Evolutionary conservation across 2,888 invertebrate genomes (phyloP).

Genomic region (Agonopterix alstromeriana): DNA sequence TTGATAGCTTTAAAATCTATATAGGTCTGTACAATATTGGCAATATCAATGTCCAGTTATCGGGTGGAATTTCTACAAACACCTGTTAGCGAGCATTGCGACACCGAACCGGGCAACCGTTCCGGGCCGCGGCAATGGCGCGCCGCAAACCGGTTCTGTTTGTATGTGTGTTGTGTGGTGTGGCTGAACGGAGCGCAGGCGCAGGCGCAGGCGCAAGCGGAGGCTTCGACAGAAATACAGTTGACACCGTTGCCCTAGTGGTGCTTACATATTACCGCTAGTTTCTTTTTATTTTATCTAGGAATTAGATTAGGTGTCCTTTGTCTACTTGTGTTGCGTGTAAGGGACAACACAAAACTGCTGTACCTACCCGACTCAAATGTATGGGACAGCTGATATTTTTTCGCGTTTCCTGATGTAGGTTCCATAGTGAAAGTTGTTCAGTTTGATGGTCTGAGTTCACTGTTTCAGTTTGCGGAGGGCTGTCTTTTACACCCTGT

Average conservation of each 20-base stretch:
- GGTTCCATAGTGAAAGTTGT: too few relatives aligned
- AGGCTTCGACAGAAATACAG: conserved; percentile 26
- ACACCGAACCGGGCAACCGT: conserved; percentile 23
- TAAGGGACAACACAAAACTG: too few relatives aligned
- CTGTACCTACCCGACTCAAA: too few relatives aligned
- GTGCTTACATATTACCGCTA: conserved; percentile 47
- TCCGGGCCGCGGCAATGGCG: conserved; percentile 27
- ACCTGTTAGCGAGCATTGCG: conserved; percentile 57
- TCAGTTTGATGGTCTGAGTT: too few relatives aligned
- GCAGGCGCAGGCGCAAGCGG: background rate
- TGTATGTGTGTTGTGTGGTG: conserved; percentile 12
- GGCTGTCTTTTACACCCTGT: too few relatives aligned
- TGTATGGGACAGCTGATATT: too few relatives aligned
- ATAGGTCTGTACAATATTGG: conserved; percentile 3
- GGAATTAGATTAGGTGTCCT: background rate
- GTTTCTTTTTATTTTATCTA: conserved; percentile 17
- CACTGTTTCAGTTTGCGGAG: too few relatives aligned
- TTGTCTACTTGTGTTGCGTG: background rate
- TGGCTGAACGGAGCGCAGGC: conserved; percentile 1
- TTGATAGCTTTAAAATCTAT: too few relatives aligned
- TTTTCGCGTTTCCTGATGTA: too few relatives aligned
- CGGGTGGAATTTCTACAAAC: conserved; percentile 55
- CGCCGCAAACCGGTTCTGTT: conserved; percentile 56
- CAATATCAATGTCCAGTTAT: conserved; percentile 33
- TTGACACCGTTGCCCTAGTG: conserved; percentile 59